These are phyloP conservation scores for Loxodonta africana DNA, from an alignment of 2,113 vertebrate genomes.

Conservation along the genomic window DNA sequence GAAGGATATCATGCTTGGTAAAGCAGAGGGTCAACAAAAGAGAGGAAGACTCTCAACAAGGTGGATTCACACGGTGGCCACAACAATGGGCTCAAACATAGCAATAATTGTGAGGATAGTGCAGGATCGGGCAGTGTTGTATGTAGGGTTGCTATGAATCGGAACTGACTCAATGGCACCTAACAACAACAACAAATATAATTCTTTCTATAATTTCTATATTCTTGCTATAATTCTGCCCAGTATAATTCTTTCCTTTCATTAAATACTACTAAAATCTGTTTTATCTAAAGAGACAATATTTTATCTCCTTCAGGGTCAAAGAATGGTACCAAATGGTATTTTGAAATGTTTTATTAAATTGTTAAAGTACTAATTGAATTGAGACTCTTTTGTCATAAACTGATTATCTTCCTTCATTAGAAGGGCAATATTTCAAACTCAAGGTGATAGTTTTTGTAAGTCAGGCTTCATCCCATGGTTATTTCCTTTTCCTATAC, in stretches of 20 bases:
- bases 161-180: too few relatives aligned
- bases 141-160: too few relatives aligned
- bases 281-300: background rate
- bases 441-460: background rate
- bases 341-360: constrained; percentile 47
- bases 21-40: too few relatives aligned
- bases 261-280: constrained; percentile 12
- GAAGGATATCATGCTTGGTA: too few relatives aligned
- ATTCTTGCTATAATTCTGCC: background rate
- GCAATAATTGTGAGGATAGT: too few relatives aligned
- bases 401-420: background rate
- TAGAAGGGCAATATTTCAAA: background rate
- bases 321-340: background rate
- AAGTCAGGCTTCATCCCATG: background rate
- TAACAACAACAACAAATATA: background rate
- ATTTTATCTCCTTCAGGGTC: background rate
- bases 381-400: background rate
- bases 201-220: background rate
- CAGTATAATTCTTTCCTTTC: background rate
- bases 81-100: too few relatives aligned
- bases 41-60: too few relatives aligned
- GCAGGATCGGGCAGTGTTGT: too few relatives aligned
- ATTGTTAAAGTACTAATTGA: constrained; percentile 36
- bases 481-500: background rate
- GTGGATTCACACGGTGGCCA: too few relatives aligned